Conservation (phyloP, 2,113 vertebrate species). For the Pterophyllum scalare region DNA sequence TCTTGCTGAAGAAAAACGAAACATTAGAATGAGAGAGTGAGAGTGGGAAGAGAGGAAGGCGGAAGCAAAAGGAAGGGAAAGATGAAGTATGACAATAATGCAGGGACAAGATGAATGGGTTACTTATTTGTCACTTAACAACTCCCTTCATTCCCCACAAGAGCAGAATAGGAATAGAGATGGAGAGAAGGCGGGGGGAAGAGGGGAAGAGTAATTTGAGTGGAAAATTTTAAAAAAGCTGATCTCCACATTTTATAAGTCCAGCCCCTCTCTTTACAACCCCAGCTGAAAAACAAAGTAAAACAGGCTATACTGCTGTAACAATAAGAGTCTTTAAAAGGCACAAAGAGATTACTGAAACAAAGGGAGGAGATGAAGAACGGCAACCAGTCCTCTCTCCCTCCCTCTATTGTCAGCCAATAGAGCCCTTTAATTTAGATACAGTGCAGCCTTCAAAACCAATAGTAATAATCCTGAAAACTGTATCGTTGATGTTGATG, state of each 20-base stretch:
- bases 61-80: conserved; percentile 16
- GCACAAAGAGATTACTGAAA: conserved; percentile 37
- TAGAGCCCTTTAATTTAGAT: conserved; percentile 72
- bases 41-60: conserved; percentile 14
- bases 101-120: conserved; percentile 51
- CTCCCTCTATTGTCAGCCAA: conserved; percentile 54
- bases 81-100: conserved; percentile 26
- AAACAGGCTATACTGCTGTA: not conserved
- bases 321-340: not conserved
- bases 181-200: conserved; percentile 12
- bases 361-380: not conserved
- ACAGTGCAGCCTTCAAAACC: conserved; percentile 53
- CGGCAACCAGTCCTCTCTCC: conserved; percentile 37
- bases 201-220: not conserved
- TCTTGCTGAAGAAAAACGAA: conserved; percentile 83
- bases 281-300: conserved; percentile 10
- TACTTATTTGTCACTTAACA: conserved; percentile 66
- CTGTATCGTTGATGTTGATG: conserved; percentile 45
- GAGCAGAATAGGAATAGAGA: conserved; percentile 37
- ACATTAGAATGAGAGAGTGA: not conserved
- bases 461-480: conserved; percentile 70
- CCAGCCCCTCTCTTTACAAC: conserved; percentile 22
- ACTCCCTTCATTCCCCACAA: conserved; percentile 57
- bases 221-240: not conserved
- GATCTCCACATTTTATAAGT: conserved; percentile 6